Conservation (phyloP, 2,888 invertebrate genomes). For the Heteropelma amictum region DNA sequence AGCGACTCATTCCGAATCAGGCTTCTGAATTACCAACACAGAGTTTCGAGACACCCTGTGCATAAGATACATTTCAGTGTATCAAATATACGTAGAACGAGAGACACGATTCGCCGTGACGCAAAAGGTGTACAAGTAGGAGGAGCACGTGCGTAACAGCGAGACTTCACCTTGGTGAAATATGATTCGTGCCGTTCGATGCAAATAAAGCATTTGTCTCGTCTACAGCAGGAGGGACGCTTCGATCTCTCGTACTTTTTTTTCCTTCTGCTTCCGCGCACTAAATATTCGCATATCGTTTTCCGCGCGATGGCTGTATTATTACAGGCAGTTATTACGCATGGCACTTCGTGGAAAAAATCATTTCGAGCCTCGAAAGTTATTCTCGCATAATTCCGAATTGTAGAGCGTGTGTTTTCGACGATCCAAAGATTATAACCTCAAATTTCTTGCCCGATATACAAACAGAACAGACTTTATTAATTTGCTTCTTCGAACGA, state of each 20-base stretch:
- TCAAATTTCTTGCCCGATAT: neutral
- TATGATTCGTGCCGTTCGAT: slow-evolving; percentile 19
- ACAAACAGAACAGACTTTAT: neutral
- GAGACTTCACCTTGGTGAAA: slow-evolving; percentile 3
- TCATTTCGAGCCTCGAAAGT: neutral
- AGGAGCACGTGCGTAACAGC: neutral
- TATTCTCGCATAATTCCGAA: neutral
- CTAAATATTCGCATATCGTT: slow-evolving; percentile 2
- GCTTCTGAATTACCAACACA: too few species aligned
- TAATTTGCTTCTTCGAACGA: neutral
- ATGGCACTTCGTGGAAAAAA: neutral
- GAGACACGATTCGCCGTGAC: neutral
- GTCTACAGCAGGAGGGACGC: neutral
- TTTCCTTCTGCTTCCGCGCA: neutral
- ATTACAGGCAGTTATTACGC: neutral
- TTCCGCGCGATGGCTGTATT: neutral
- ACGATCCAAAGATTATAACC: too few species aligned
- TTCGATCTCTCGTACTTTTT: neutral
- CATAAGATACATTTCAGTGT: too few species aligned
- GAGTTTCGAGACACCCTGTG: too few species aligned
- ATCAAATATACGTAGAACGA: neutral
- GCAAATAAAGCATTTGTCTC: slow-evolving; percentile 10
- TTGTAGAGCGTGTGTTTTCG: neutral
- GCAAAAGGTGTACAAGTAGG: neutral
- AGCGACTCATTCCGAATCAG: too few species aligned